Conservation (phyloP, 1,140 invertebrate species). For the Drosophila simulans region DNA sequence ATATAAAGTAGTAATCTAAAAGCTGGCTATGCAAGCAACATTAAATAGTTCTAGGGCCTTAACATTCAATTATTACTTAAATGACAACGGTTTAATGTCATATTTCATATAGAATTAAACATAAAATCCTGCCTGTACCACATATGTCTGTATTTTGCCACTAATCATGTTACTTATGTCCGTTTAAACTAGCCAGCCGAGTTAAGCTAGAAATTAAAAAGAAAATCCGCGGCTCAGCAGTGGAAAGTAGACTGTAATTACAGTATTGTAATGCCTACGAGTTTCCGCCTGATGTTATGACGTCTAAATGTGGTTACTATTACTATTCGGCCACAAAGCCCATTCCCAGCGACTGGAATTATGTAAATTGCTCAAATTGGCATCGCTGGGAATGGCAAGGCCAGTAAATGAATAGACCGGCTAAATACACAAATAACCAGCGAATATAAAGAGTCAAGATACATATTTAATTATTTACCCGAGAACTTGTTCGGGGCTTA, state of each 20-base stretch:
- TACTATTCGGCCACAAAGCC: slow-evolving; percentile 34
- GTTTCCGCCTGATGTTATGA: slow-evolving; percentile 10
- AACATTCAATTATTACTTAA: too few species aligned
- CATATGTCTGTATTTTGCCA: too few species aligned
- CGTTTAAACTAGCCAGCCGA: not conserved
- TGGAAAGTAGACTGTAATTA: slow-evolving; percentile 8
- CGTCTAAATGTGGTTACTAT: slow-evolving; percentile 25
- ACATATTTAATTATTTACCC: slow-evolving; percentile 67
- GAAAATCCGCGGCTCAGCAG: not conserved
- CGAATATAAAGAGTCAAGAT: slow-evolving; percentile 35
- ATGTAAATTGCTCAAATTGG: slow-evolving; percentile 67
- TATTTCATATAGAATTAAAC: too few species aligned
- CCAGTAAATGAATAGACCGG: slow-evolving; percentile 35
- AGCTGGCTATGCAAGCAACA: too few species aligned
- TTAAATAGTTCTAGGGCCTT: too few species aligned
- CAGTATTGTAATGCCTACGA: slow-evolving; percentile 11
- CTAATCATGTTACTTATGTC: too few species aligned
- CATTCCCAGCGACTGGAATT: slow-evolving; percentile 52
- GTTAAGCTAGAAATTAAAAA: slow-evolving; percentile 1
- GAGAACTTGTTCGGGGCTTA: slow-evolving; percentile 73
- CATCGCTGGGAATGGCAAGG: slow-evolving; percentile 47
- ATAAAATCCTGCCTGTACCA: too few species aligned
- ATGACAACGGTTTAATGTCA: too few species aligned
- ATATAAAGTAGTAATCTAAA: too few species aligned
- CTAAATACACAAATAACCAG: slow-evolving; percentile 64